Evolutionary conservation across 1,140 invertebrate genomes (phyloP).

Genomic region (Aethina tumida): DNA sequence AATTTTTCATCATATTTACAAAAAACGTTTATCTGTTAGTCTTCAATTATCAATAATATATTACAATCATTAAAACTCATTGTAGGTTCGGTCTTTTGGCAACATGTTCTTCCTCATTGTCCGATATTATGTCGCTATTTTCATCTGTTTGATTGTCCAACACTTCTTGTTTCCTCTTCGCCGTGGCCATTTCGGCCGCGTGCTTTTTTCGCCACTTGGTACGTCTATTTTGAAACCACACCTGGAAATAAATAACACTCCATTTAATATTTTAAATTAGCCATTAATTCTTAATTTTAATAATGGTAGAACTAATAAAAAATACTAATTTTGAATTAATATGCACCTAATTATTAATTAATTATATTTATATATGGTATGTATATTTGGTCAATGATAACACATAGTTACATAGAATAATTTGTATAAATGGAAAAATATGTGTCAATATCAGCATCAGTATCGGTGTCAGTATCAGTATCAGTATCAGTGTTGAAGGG

Average conservation of each 20-base stretch:
- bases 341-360: constrained; percentile 8
- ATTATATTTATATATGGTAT: too few species aligned
- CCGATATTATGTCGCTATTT: constrained; percentile 36
- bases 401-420: too few species aligned
- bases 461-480: too few species aligned
- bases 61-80: constrained; percentile 20
- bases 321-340: constrained; percentile 5
- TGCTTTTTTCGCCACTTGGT: constrained; percentile 99
- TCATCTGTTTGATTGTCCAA: constrained; percentile 55
- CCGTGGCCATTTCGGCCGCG: constrained; percentile 97
- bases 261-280: not conserved
- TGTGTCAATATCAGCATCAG: too few species aligned
- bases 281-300: not conserved
- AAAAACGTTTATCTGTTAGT: too few species aligned
- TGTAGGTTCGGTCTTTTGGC: constrained; percentile 33
- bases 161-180: constrained; percentile 92
- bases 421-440: too few species aligned
- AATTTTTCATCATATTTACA: constrained; percentile 13
- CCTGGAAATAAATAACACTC: constrained; percentile 50
- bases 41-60: constrained; percentile 1
- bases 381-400: too few species aligned
- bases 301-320: too few species aligned
- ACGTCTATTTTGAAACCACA: constrained; percentile 99
- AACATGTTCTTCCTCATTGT: constrained; percentile 33
- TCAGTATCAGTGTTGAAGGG: too few species aligned